Conservation (phyloP, 2,113 vertebrate species). For the Callaeas wilsoni region DNA sequence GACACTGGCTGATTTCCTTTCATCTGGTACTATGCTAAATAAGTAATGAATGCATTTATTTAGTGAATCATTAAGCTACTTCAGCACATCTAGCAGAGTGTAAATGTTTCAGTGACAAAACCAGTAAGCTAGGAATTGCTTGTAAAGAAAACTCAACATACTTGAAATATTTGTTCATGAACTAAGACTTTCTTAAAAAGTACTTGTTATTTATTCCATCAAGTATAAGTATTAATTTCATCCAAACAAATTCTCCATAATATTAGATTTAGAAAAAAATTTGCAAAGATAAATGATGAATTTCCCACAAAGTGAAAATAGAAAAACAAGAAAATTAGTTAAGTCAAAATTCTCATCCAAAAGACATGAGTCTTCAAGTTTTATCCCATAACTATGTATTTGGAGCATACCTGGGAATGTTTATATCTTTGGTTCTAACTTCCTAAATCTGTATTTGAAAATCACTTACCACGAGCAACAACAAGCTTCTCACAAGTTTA, state of each 20-base stretch:
- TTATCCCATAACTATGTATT: not conserved
- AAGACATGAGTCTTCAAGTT: not conserved
- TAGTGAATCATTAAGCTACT: slow-evolving; percentile 53
- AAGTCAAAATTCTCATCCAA: not conserved
- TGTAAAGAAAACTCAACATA: not conserved
- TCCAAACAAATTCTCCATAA: not conserved
- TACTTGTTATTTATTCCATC: not conserved
- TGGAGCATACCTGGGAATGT: not conserved
- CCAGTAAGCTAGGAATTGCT: not conserved
- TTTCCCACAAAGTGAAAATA: not conserved
- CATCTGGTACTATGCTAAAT: slow-evolving; percentile 12
- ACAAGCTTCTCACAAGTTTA: not conserved
- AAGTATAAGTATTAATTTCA: not conserved
- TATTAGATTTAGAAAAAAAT: not conserved
- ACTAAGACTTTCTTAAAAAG: not conserved
- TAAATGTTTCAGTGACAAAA: not conserved
- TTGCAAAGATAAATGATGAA: not conserved
- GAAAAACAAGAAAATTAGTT: not conserved
- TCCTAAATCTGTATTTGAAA: not conserved
- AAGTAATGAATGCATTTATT: slow-evolving; percentile 58
- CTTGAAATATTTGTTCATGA: not conserved
- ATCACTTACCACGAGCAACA: not conserved
- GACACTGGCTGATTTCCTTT: not conserved
- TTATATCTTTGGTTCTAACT: not conserved
- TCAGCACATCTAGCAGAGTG: slow-evolving; percentile 8